Base-by-base conservation (phyloP, 2,113 vertebrate species). In the Baryphthengus martii region DNA sequence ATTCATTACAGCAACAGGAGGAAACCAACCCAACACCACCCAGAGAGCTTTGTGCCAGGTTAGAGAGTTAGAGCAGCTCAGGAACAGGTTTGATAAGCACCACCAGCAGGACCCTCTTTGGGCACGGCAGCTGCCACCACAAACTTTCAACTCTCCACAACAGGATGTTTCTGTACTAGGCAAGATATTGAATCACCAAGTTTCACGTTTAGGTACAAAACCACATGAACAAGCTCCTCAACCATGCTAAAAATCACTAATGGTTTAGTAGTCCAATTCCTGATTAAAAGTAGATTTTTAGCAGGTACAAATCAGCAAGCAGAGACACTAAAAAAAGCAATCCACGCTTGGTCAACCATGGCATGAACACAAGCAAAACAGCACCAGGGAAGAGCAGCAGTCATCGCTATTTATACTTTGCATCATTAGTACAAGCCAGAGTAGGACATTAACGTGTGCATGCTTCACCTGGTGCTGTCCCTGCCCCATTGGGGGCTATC, bases 11-110 rank as follows among this genome's bases (percentile, higher is more conserved):
- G 52, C 74, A 87, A 75, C 62, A 88, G 11, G n/a, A 85, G 58
- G 85, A 93, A 94, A 44, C 21, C 40, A 56, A 47, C 11, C 20
- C 65, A 40, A 37, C 31, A n/a, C 52, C 50, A 85, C 13, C 49
- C 13, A 13, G 56, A 85, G 58, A 79, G 40, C 45, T 79, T 14
- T 47, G 71, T 76, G 90, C 58, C 62, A 50, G 58, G 17, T 72
- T 75, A 49, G 44, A 86, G 85, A 52, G 52, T 9, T 3, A 44
- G 53, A 55, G 71, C 82, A 90, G 78, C 23, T 85, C 78, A 52
- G 62, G 63, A 96, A 93, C 96, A 94, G 96, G 94, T 95, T 61
- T 88, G 92, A 83, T 49, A 0, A 93, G 89, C 70, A 49, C 26
- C 72, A 74, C 49, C n/a, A 92, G 55, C 63, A 90, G 29, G 2